phyloP scores from a whole-genome alignment of 2,113 vertebrate genomes.

The Aldabrachelys gigantea region DNA sequence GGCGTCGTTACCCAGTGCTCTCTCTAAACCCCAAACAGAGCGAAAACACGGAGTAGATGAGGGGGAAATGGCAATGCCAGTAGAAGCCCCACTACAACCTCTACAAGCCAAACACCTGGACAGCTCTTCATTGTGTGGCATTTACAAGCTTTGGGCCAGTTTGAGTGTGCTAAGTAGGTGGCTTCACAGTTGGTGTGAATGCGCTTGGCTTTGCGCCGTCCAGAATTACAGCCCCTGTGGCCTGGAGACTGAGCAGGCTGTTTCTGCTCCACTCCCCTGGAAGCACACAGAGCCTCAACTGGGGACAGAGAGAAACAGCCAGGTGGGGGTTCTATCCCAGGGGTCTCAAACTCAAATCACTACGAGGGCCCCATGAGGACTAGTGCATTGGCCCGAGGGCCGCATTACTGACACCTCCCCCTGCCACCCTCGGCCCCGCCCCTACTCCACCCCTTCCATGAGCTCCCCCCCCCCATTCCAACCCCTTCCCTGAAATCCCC shows the following conservation, averaged over 20 bases:
- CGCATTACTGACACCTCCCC: too few relatives aligned
- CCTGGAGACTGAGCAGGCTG: neutral
- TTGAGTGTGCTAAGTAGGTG: too few relatives aligned
- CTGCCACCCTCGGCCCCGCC: too few relatives aligned
- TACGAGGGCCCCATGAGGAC: too few relatives aligned
- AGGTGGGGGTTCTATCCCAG: too few relatives aligned
- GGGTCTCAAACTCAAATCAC: too few relatives aligned
- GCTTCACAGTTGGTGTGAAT: neutral
- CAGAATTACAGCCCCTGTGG: neutral
- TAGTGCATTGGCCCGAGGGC: too few relatives aligned
- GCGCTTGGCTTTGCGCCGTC: neutral
- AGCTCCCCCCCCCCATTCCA: too few relatives aligned
- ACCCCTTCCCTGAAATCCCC: too few relatives aligned
- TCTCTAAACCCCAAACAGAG: neutral
- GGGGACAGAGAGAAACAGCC: neutral
- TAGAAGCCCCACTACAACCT: neutral
- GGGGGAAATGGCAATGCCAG: neutral
- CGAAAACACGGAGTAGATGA: neutral
- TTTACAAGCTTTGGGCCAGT: neutral
- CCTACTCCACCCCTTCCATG: too few relatives aligned
- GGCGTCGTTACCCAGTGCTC: accelerated
- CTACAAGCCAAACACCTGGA: neutral
- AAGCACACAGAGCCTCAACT: neutral
- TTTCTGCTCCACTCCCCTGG: too few relatives aligned
- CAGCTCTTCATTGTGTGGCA: neutral